Evolutionary conservation across 2,888 invertebrate genomes (phyloP), one percentile per base, ranked within the genome.

Genomic region (Nephrotoma flavescens): DNA sequence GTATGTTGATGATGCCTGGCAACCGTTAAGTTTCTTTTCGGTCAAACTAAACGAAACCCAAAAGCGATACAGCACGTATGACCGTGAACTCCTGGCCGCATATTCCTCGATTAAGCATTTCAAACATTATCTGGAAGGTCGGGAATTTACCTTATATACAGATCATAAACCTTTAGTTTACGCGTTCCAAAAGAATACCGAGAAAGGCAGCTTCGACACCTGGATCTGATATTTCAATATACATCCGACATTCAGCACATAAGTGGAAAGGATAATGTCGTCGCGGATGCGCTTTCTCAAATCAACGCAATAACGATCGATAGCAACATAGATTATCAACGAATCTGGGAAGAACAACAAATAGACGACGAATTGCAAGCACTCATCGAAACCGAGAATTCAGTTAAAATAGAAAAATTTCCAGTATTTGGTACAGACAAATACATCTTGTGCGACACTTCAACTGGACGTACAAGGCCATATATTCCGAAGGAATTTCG

Each of bases 21-120:
- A 90, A 88, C 91, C 91, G 0, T 87, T 91, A 12, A 89, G 89
- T 0, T 91, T 90, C 87, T 91, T 90, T 87, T 90, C 90, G 0
- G 88, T 88, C 84, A 90, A 90, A 47, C 87, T 91, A 1, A 88
- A 87, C 42, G 86, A 88, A 0, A 87, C 90, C 0, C 89, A 91
- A 87, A 85, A 42, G 9, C 90, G 90, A 4, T 91, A 91, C 19
- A 19, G 19, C n/a, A 89, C 89, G 42, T 91, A 90, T 87, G 91
- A 92, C 87, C 45, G 90, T 6, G 90, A 91, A 88, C 89, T 91
- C 0, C 88, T 91, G 4, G 90, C 90, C 0, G 90, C 91, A 0
- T 91, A 90, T 86, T 87, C 88, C 42, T 89, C 90, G 0, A 88
- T 91, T 0, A 89, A 89, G 86, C 88, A 90, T 86, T 92, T 91